Conservation (phyloP, 1,140 invertebrate species). For the Rhynchophorus ferrugineus region DNA sequence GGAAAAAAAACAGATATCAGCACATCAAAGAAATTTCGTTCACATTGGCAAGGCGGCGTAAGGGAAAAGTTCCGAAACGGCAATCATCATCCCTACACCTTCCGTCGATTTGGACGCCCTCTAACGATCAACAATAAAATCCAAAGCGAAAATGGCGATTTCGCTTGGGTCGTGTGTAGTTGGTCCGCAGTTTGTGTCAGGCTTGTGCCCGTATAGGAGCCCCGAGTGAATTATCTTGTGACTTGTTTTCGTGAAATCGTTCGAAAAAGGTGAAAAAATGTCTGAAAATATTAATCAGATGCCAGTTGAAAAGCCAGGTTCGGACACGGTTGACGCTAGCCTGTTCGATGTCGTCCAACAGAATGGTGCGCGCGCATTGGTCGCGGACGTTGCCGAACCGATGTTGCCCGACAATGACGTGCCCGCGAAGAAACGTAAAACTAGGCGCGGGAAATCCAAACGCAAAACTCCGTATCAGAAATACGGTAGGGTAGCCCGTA, state of each 20-base stretch:
- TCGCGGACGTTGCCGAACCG: slow-evolving; percentile 19
- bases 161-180: slow-evolving; percentile 33
- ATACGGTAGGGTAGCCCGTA: slow-evolving; percentile 43
- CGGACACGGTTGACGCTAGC: slow-evolving; percentile 22
- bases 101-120: slow-evolving; percentile 12
- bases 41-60: slow-evolving; percentile 13
- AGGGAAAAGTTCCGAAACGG: slow-evolving; percentile 12
- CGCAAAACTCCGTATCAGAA: slow-evolving; percentile 49
- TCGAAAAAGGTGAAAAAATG: slow-evolving; percentile 7
- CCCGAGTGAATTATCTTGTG: slow-evolving; percentile 24
- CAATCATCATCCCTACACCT: not conserved
- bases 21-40: too few species aligned
- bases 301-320: slow-evolving; percentile 21
- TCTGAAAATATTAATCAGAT: slow-evolving; percentile 13
- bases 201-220: slow-evolving; percentile 28
- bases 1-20: too few species aligned
- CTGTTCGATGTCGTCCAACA: slow-evolving; percentile 32
- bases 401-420: slow-evolving; percentile 32
- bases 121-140: slow-evolving; percentile 18
- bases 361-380: slow-evolving; percentile 32
- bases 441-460: slow-evolving; percentile 54
- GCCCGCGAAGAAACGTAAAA: slow-evolving; percentile 45
- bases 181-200: slow-evolving; percentile 20
- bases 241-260: slow-evolving; percentile 12
- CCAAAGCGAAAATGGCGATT: slow-evolving; percentile 37